Percentiles rank a stretch among this genome's conserved stretches.
Evolutionary conservation across 2,113 vertebrate genomes (phyloP).

Genomic region (Syngnathus typhle): DNA sequence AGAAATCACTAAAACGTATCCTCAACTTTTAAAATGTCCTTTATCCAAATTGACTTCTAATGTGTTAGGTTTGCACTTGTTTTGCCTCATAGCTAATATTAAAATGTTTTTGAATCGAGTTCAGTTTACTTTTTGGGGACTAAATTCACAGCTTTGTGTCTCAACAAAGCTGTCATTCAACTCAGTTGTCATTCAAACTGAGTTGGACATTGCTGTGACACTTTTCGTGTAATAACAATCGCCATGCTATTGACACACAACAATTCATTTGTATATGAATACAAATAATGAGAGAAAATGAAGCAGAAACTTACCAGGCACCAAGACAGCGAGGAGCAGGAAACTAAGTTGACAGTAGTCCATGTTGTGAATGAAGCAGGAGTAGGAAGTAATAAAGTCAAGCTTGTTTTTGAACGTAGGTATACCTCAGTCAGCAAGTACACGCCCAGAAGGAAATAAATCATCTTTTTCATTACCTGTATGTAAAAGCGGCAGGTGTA

Average conservation of each 20-base stretch:
- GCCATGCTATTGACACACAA: background rate
- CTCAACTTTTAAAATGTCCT: background rate
- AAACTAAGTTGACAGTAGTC: background rate
- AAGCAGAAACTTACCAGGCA: background rate
- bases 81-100: background rate
- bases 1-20: background rate
- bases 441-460: background rate
- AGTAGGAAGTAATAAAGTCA: background rate
- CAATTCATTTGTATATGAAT: background rate
- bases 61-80: background rate
- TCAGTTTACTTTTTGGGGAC: background rate
- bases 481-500: background rate
- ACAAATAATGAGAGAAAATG: background rate
- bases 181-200: background rate
- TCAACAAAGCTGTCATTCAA: background rate
- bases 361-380: background rate
- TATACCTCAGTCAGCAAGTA: background rate
- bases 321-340: background rate
- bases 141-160: background rate
- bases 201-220: background rate
- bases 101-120: background rate
- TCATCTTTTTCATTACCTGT: background rate
- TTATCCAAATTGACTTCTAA: background rate
- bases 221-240: background rate
- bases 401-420: background rate